These are phyloP conservation scores for Meriones psammophilus DNA, from an alignment of 2,797 vertebrate species.

Conservation along the genomic window DNA sequence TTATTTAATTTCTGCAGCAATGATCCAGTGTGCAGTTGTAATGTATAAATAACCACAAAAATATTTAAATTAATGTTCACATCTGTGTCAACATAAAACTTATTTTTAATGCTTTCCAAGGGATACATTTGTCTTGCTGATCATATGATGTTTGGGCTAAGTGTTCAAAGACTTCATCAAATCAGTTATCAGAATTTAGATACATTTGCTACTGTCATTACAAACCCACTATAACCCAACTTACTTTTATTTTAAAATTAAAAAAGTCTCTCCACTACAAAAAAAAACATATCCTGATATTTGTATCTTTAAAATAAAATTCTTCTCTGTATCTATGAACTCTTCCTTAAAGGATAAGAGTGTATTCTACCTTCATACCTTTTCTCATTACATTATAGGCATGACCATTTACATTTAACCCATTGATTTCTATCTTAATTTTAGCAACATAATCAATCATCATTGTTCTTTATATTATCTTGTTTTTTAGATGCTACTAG, in stretches of 20 bases:
- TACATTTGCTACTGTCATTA: not conserved
- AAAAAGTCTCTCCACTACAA: not conserved
- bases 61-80: not conserved
- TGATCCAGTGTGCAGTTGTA: not conserved
- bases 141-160: not conserved
- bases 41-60: not conserved
- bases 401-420: not conserved
- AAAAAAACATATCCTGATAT: not conserved
- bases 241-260: not conserved
- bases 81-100: not conserved
- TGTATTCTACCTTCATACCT: not conserved
- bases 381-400: not conserved
- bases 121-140: not conserved
- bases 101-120: not conserved
- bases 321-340: not conserved
- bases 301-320: constrained; percentile 26
- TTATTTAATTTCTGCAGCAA: not conserved
- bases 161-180: not conserved
- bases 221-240: not conserved
- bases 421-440: not conserved
- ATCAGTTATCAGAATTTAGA: not conserved
- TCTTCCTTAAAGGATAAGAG: not conserved
- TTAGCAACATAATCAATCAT: not conserved
- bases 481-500: not conserved
- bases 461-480: not conserved